Evolutionary conservation across 2,797 vertebrate species (phyloP).

Genomic region (Scyliorhinus canicula): DNA sequence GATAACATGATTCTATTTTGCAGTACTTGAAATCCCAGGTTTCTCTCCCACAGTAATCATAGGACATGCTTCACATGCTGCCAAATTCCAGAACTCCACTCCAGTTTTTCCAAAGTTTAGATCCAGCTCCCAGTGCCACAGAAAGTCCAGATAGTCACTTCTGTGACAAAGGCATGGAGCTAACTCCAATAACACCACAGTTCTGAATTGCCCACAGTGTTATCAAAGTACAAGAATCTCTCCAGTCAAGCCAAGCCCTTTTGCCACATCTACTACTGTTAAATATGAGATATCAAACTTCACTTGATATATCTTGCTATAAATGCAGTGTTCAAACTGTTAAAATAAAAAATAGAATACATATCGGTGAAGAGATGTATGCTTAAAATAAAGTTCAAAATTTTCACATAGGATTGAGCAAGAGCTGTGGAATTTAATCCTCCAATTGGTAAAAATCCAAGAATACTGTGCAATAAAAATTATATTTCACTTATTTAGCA

Average conservation of each 20-base stretch:
- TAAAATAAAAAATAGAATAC: neutral
- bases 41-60: neutral
- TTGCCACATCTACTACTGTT: neutral
- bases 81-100: neutral
- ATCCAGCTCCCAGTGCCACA: neutral
- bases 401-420: neutral
- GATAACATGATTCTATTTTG: neutral
- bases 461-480: neutral
- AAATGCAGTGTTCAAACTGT: neutral
- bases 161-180: neutral
- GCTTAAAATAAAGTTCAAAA: neutral
- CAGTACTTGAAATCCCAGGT: neutral
- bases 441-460: neutral
- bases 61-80: neutral
- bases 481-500: neutral
- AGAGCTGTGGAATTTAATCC: neutral
- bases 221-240: neutral
- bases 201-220: neutral
- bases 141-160: neutral
- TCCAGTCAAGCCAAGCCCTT: neutral
- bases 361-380: neutral
- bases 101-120: neutral
- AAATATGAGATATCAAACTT: neutral
- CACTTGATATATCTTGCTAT: neutral
- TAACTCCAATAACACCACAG: neutral